Conservation (phyloP, 2,797 vertebrate genomes). For the Sebastes oblongus region DNA sequence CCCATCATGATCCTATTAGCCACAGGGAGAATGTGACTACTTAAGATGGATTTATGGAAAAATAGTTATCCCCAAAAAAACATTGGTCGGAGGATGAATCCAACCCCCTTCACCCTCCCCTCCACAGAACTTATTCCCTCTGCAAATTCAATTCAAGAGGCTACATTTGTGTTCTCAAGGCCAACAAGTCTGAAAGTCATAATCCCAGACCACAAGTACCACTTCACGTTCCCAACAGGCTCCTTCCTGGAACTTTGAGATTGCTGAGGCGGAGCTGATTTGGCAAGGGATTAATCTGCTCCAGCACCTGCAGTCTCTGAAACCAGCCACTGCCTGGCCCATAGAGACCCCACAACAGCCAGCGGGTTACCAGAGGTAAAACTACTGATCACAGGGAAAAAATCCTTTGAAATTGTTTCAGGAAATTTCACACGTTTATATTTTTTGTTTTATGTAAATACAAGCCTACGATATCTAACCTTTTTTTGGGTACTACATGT, state of each 20-base stretch:
- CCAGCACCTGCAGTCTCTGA: constrained; percentile 74
- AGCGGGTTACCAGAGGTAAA: constrained; percentile 33
- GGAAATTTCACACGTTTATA: background rate
- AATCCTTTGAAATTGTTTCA: background rate
- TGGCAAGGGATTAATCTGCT: constrained; percentile 76
- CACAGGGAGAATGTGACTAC: constrained; percentile 84
- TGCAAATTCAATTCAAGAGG: constrained; percentile 74
- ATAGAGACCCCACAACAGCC: constrained; percentile 25
- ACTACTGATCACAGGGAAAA: background rate
- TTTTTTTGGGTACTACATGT: background rate
- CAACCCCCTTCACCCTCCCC: background rate
- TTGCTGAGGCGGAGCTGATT: constrained; percentile 77
- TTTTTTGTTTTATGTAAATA: background rate
- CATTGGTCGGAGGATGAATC: constrained; percentile 68
- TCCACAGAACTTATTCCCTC: constrained; percentile 65
- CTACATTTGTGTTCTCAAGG: constrained; percentile 77
- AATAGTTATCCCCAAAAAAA: constrained; percentile 77
- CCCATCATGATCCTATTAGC: constrained; percentile 87
- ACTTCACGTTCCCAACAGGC: constrained; percentile 78
- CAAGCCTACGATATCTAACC: background rate
- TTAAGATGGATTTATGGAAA: constrained; percentile 87
- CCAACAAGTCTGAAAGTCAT: constrained; percentile 80
- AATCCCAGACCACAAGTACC: constrained; percentile 80
- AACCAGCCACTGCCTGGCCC: constrained; percentile 28
- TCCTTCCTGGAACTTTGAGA: constrained; percentile 74